Conservation (phyloP, 2,888 invertebrate genomes). For the Serripes groenlandicus region DNA sequence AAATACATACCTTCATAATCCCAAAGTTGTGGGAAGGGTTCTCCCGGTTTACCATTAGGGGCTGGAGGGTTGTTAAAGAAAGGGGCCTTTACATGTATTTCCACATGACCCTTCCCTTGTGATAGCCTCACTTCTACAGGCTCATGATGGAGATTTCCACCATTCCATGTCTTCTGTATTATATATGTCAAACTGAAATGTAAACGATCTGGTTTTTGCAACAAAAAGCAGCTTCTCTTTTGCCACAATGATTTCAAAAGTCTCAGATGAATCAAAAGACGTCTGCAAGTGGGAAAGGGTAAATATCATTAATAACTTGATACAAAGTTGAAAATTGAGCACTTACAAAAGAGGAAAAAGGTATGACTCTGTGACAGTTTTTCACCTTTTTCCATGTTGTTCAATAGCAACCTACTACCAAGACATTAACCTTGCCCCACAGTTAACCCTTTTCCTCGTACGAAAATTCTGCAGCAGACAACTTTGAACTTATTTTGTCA, state of each 20-base stretch:
- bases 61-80: constrained; percentile 86
- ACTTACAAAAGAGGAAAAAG: too few relatives aligned
- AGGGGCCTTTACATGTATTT: constrained; percentile 81
- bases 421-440: too few relatives aligned
- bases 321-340: too few relatives aligned
- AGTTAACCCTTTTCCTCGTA: too few relatives aligned
- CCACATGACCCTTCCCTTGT: constrained; percentile 49
- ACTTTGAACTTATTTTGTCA: too few relatives aligned
- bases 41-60: constrained; percentile 82
- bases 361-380: not conserved
- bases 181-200: constrained; percentile 38
- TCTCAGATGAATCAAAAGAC: not conserved
- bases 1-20: constrained; percentile 86
- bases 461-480: too few relatives aligned
- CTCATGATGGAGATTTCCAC: constrained; percentile 68
- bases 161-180: constrained; percentile 77
- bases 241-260: not conserved
- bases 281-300: too few relatives aligned
- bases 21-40: constrained; percentile 86
- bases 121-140: constrained; percentile 71
- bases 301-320: too few relatives aligned
- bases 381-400: not conserved
- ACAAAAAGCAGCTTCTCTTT: not conserved
- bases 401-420: too few relatives aligned
- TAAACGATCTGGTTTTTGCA: not conserved